Evolutionary conservation across 1,140 invertebrate genomes (phyloP), one percentile per base, ranked within the genome.

Genomic region (Gonatopus flavifemur): DNA sequence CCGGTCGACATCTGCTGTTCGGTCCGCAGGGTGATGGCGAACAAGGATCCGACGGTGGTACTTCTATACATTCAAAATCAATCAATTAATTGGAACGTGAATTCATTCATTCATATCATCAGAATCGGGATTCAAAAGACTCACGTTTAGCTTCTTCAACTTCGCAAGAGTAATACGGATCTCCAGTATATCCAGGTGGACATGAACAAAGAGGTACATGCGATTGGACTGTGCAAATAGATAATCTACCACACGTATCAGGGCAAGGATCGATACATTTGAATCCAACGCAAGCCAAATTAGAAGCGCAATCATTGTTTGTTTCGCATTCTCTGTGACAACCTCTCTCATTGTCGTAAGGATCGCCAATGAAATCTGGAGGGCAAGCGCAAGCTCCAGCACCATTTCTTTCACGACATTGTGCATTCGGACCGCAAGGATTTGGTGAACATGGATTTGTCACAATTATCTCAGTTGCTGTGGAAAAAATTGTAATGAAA

Each of bases 261-360:
- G 84, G 82, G 62, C 89, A 91, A 2, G 88, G 88, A 74, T 91
- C 87, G 16, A 86, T 79, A 62, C 89, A 91, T 68, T 89, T 89
- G 58, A 81, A 88, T 36, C 85, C 80, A n/a, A 86, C 83, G 57
- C 89, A 91, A 15, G 87, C 81, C 38, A 88, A 74, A 38, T 83
- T 81, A 3, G 80, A 69, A 1, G 81, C 67, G 65, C 91, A 94
- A 41, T 94, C 90, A 32, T 81, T 81, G 63, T 87, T 90, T 28
- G 66, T 72, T 74, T 90, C 88, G 66, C 89, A 91, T 69, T 91
- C 88, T 40, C 86, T 79, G n/a, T 83, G 81, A 62, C 88, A 90
- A 28, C 88, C 89, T 44, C 62, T 62, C 3, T 68, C 57, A 37
- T 62, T 80, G 57, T 80, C 84, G 57, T 92, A 91, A 6, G 89